Percentiles rank a stretch among this genome's conserved stretches.
Evolutionary conservation across 2,797 vertebrate species (phyloP).

Genomic region (Melanotaenia maccullochi): DNA sequence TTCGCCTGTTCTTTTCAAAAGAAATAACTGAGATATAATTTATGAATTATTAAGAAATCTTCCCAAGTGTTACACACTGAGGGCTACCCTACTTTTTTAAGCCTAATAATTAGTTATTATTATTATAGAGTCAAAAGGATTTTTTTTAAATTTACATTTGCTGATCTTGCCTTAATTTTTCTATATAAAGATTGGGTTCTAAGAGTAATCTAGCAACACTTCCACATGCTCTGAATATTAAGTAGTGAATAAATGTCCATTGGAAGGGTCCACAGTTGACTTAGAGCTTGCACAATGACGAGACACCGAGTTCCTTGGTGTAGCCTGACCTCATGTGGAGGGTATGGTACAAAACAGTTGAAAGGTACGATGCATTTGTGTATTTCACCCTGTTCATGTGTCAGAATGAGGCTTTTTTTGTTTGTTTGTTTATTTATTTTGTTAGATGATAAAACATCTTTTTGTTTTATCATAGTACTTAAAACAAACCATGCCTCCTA

Average conservation of each 20-base stretch:
- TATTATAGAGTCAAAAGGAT: constrained; percentile 32
- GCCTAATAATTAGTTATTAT: constrained; percentile 42
- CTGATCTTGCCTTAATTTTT: constrained; percentile 44
- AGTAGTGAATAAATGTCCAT: constrained; percentile 30
- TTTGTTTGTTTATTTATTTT: neutral
- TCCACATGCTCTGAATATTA: constrained; percentile 45
- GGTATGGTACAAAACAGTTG: constrained; percentile 27
- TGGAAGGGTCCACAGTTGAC: constrained; percentile 5
- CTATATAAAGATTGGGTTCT: constrained; percentile 9
- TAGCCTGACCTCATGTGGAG: constrained; percentile 74
- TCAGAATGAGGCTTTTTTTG: neutral
- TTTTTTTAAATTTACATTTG: constrained; percentile 41
- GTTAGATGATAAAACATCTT: neutral
- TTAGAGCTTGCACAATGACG: neutral
- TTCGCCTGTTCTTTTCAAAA: constrained; percentile 54
- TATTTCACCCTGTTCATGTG: neutral
- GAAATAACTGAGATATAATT: constrained; percentile 72
- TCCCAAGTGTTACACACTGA: constrained; percentile 31
- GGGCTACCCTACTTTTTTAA: constrained; percentile 20
- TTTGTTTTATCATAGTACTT: neutral
- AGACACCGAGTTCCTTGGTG: constrained; percentile 25
- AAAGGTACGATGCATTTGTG: neutral
- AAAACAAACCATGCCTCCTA: neutral
- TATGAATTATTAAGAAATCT: constrained; percentile 74
- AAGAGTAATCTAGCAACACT: constrained; percentile 18